Conservation (phyloP, 1,140 invertebrate species). For the Agrypnia vestita region DNA sequence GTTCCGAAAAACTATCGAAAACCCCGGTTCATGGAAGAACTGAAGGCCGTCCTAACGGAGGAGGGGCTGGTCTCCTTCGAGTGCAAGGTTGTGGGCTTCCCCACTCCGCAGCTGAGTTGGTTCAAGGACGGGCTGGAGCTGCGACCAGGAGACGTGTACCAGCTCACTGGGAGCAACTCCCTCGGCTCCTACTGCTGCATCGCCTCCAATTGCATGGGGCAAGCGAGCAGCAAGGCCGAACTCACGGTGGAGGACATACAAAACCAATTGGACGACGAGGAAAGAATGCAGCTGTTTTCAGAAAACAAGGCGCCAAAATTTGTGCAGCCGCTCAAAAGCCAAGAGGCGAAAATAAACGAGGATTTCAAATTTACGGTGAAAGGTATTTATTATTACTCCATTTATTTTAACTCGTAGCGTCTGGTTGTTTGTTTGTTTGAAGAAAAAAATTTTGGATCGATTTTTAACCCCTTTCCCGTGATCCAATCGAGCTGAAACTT, state of each 20-base stretch:
- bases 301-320: constrained; percentile 89
- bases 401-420: too few species aligned
- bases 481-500: too few species aligned
- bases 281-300: constrained; percentile 82
- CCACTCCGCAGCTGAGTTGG: constrained; percentile 88
- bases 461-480: too few species aligned
- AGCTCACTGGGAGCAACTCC: constrained; percentile 90
- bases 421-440: too few species aligned
- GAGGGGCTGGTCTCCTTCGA: constrained; percentile 94
- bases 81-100: constrained; percentile 93
- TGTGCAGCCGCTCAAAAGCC: constrained; percentile 84
- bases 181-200: constrained; percentile 93
- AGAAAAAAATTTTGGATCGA: too few species aligned
- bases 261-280: constrained; percentile 90
- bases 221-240: constrained; percentile 88
- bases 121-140: constrained; percentile 94
- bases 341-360: constrained; percentile 88
- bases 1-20: constrained; percentile 92
- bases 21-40: constrained; percentile 90
- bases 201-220: constrained; percentile 93
- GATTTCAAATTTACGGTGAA: constrained; percentile 86
- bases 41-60: constrained; percentile 90
- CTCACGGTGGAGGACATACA: constrained; percentile 93
- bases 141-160: constrained; percentile 93
- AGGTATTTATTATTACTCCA: constrained; percentile 74